These are phyloP conservation scores for Hippocampus abdominalis DNA, from an alignment of 2,113 vertebrate species.

Conservation along the genomic window DNA sequence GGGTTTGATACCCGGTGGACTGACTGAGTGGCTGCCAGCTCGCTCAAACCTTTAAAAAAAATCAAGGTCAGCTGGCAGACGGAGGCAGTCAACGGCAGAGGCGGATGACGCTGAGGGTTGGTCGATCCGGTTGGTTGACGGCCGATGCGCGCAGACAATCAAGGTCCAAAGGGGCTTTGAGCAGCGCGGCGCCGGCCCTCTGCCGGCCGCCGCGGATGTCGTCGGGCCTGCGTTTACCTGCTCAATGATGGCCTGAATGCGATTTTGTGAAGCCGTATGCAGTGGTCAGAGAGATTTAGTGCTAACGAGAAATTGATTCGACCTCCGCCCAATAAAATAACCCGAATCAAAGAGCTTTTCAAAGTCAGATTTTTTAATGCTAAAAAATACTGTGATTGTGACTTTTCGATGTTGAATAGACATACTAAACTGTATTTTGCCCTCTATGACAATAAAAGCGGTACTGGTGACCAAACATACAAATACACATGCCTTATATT, in stretches of 20 bases:
- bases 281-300: background rate
- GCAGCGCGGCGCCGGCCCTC: background rate
- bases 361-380: too few relatives aligned
- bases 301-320: too few relatives aligned
- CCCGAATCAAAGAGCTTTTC: too few relatives aligned
- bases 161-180: constrained; percentile 17
- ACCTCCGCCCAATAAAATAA: too few relatives aligned
- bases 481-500: too few relatives aligned
- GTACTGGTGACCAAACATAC: too few relatives aligned
- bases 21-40: constrained; percentile 18
- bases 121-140: constrained; percentile 13
- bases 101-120: background rate
- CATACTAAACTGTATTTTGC: too few relatives aligned
- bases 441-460: too few relatives aligned
- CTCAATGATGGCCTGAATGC: background rate
- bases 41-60: constrained; percentile 13
- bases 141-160: constrained; percentile 9
- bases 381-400: too few relatives aligned
- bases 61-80: constrained; percentile 28
- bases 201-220: background rate
- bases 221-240: background rate
- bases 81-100: background rate
- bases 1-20: constrained; percentile 35
- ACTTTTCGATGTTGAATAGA: too few relatives aligned
- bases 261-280: background rate